Conservation (phyloP, 2,113 vertebrate species). For the human (Homo sapiens) region GRCh38 chr11:19420001-19420500, state of each 20-base stretch:
- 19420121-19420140: not conserved
- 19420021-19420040: not conserved
- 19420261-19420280: not conserved
- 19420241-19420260: not conserved
- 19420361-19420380: not conserved
- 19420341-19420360: not conserved
- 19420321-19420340: not conserved
- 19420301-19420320: not conserved
- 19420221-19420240: not conserved
- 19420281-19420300: not conserved
- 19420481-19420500: not conserved
- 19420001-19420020: not conserved
- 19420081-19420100: not conserved
- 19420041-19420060: not conserved
- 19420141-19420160: not conserved
- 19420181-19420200: not conserved
- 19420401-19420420: not conserved
- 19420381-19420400: not conserved
- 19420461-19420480: not conserved
- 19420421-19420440: not conserved
- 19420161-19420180: not conserved
- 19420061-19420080: not conserved
- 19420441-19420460: not conserved
- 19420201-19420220: not conserved
- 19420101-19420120: not conserved